These are phyloP conservation scores for Rhyacophila brunnea DNA, from an alignment of 1,140 invertebrate genomes.

Conservation along the genomic window DNA sequence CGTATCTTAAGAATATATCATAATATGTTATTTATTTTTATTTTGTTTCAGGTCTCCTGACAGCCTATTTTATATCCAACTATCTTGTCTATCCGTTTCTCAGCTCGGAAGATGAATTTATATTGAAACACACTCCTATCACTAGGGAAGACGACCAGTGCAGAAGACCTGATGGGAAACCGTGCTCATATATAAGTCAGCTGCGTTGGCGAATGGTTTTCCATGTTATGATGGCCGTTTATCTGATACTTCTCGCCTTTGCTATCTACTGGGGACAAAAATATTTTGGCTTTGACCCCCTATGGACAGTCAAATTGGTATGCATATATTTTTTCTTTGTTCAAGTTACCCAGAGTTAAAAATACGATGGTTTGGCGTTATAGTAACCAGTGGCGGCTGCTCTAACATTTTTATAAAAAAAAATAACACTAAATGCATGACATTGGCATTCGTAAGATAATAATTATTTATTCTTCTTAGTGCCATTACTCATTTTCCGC, in stretches of 20 bases:
- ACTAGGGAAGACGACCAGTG: neutral
- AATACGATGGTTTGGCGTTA: no score
- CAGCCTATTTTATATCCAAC: slow-evolving; percentile 11
- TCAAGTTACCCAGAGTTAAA: no score
- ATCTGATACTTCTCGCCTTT: slow-evolving; percentile 17
- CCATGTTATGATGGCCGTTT: slow-evolving; percentile 3
- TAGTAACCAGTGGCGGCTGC: no score
- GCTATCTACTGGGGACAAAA: slow-evolving; percentile 30
- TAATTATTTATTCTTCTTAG: no score
- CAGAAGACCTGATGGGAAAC: neutral
- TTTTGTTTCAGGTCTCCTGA: slow-evolving; percentile 19
- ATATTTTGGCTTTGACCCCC: slow-evolving; percentile 15
- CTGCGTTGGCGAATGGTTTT: neutral
- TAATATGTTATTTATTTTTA: slow-evolving; percentile 8
- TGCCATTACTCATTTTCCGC: no score
- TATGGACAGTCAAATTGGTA: slow-evolving; percentile 34
- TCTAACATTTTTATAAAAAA: no score
- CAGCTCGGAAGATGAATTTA: slow-evolving; percentile 7
- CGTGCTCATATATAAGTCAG: slow-evolving; percentile 5
- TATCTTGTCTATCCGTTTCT: slow-evolving; percentile 20
- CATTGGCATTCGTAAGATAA: no score
- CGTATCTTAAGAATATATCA: neutral
- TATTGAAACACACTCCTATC: neutral
- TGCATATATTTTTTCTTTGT: neutral
- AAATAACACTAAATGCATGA: no score